Base-by-base conservation (phyloP, 2,797 vertebrate genomes). In the Tinamus major region DNA sequence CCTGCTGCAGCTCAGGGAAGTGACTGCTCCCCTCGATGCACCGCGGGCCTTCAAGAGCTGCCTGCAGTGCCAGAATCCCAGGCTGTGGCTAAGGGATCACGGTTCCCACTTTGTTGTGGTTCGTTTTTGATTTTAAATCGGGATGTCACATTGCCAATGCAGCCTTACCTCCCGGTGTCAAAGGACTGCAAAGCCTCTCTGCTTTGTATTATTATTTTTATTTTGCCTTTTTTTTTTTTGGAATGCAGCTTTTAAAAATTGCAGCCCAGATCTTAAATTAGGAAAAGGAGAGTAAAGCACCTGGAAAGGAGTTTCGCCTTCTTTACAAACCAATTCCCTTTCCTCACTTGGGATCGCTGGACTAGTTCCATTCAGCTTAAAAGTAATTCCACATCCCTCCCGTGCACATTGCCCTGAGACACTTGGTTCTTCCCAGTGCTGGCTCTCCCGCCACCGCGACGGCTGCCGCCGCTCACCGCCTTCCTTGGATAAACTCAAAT, bases 11-110 rank as follows among this genome's bases (percentile, higher is more conserved):
- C 33, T 4, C 8, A 37, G 55, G 2, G 51, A 88, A 39, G 53
- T 1, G 2, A 58, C 83, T 27, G 90, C 91, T 96, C 88, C 82
- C 26, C 44, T 18, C 17, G 9, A 48, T 42, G 59, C 87, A 85
- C 65, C 91, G 83, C 63, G 89, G 80, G 93, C 89, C 95, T 93
- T 79, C 68, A 90, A 96, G 95, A 91, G 69, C 87, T 91, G 88
- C 89, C 94, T 87, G 90, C 59, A 61, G 85, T 46, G 85, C 93
- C 95, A 96, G 65, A 86, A 95, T 91, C 92, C 82, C 94, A 92
- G 71, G 87, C 77, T 93, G 51, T 5, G 95, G 51, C 49, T 85
- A 82, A 94, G 87, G 86, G 85, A 93, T 51, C 41, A 56, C 75
- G 58, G 62, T 27, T 85, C 76, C 85, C 88, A 95, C 74, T 83